phyloP scores from a whole-genome alignment of 2,888 invertebrate genomes.

The Invenusta paracnida region DNA sequence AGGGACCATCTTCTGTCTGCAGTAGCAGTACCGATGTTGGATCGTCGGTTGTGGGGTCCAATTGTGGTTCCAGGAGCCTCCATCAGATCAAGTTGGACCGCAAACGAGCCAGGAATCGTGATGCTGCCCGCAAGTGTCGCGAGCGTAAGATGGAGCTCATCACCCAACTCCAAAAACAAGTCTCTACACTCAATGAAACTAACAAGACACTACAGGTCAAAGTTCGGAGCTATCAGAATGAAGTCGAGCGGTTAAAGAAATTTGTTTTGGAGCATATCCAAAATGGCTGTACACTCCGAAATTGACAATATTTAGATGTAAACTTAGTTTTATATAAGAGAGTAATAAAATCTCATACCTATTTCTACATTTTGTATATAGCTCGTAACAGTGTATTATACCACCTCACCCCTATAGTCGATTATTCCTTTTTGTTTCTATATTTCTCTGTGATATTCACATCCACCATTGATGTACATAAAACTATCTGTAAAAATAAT shows the following conservation, averaged over 20 bases:
- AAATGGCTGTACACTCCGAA: neutral
- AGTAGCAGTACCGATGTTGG: neutral
- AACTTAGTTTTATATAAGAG: neutral
- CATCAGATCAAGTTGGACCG: constrained; percentile 35
- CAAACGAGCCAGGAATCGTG: constrained; percentile 37
- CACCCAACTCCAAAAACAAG: constrained; percentile 37
- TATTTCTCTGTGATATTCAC: neutral
- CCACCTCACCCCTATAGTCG: neutral
- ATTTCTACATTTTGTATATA: neutral
- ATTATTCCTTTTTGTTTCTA: neutral
- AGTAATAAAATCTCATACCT: neutral
- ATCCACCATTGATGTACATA: too few relatives aligned
- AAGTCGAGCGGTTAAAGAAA: neutral
- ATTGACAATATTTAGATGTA: neutral
- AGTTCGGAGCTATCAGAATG: neutral
- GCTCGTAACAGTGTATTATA: neutral
- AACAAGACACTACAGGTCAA: constrained; percentile 27
- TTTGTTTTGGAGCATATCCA: neutral
- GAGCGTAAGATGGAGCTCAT: constrained; percentile 40
- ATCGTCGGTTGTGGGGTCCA: neutral
- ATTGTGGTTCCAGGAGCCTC: neutral
- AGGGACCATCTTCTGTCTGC: neutral
- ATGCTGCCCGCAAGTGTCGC: constrained; percentile 42
- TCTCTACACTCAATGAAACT: constrained; percentile 1
- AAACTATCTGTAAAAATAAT: too few relatives aligned